A percentile compares a stretch with the other conserved stretches of the same genome.
Conservation (phyloP, 2,113 vertebrate species). For the Tamias sibiricus region DNA sequence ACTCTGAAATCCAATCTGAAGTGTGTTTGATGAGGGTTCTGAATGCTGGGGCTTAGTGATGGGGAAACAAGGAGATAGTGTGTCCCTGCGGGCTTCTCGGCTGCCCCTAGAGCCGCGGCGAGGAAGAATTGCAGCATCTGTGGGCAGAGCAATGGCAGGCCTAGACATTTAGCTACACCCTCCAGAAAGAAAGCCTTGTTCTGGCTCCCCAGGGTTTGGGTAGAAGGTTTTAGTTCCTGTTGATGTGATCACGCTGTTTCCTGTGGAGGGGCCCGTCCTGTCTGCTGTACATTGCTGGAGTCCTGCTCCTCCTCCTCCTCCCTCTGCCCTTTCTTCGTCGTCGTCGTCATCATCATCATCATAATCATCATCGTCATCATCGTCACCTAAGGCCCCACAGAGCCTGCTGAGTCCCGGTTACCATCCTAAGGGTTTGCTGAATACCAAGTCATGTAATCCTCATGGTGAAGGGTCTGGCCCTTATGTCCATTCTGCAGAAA, state of each 20-base stretch:
- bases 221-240: neutral
- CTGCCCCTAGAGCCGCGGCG: slow-evolving; percentile 62
- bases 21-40: slow-evolving; percentile 84
- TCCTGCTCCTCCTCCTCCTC: neutral
- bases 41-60: slow-evolving; percentile 73
- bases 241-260: neutral
- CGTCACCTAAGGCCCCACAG: neutral
- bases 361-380: rapidly evolving
- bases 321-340: rapidly evolving
- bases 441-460: neutral
- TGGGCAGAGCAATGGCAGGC: slow-evolving; percentile 57
- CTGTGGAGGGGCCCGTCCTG: neutral
- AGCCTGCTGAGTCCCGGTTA: neutral
- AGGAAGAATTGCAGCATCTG: slow-evolving; percentile 68
- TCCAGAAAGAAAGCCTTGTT: slow-evolving; percentile 37
- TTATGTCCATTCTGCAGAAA: neutral
- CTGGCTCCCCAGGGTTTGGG: neutral
- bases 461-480: rapidly evolving
- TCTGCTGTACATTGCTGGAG: neutral
- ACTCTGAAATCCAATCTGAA: slow-evolving; percentile 87
- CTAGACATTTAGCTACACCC: neutral
- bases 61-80: slow-evolving; percentile 87
- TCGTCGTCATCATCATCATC: rapidly evolving
- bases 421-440: rapidly evolving
- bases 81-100: slow-evolving; percentile 53